phyloP scores from a whole-genome alignment of 1,140 invertebrate species.

The Hestina assimilis region DNA sequence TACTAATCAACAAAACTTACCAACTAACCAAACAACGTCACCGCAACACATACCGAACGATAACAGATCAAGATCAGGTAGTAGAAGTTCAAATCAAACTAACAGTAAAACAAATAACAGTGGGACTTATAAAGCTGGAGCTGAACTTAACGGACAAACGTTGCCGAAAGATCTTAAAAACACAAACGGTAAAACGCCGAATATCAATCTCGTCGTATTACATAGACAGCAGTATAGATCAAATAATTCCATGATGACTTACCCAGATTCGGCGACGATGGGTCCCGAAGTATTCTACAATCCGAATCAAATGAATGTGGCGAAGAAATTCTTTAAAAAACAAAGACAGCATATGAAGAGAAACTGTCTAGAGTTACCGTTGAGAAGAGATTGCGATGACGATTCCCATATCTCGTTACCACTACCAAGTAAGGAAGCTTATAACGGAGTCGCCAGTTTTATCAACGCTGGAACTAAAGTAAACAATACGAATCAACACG shows the following conservation, averaged over 20 bases:
- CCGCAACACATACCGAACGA: constrained; percentile 67
- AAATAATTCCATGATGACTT: constrained; percentile 84
- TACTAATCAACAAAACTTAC: constrained; percentile 79
- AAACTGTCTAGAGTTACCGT: constrained; percentile 85
- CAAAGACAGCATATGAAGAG: constrained; percentile 87
- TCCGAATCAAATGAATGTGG: constrained; percentile 94
- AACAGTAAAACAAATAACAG: constrained; percentile 79
- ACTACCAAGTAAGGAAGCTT: constrained; percentile 76
- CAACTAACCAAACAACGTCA: constrained; percentile 67
- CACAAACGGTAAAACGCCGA: constrained; percentile 63
- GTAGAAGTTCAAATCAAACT: constrained; percentile 80
- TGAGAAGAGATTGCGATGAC: constrained; percentile 82
- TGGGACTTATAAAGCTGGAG: constrained; percentile 77
- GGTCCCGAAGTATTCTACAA: constrained; percentile 93
- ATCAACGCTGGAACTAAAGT: constrained; percentile 84
- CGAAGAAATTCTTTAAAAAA: constrained; percentile 94
- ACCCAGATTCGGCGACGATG: constrained; percentile 79
- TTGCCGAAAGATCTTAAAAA: constrained; percentile 67
- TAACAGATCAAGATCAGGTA: constrained; percentile 80
- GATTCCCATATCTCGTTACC: constrained; percentile 79
- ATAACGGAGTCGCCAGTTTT: constrained; percentile 81
- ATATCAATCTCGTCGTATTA: constrained; percentile 83
- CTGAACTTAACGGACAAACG: constrained; percentile 75
- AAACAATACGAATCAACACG: constrained; percentile 88
- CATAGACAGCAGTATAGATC: constrained; percentile 85